Evolutionary conservation across 2,113 vertebrate species (phyloP).

Genomic region (Motacilla alba): DNA sequence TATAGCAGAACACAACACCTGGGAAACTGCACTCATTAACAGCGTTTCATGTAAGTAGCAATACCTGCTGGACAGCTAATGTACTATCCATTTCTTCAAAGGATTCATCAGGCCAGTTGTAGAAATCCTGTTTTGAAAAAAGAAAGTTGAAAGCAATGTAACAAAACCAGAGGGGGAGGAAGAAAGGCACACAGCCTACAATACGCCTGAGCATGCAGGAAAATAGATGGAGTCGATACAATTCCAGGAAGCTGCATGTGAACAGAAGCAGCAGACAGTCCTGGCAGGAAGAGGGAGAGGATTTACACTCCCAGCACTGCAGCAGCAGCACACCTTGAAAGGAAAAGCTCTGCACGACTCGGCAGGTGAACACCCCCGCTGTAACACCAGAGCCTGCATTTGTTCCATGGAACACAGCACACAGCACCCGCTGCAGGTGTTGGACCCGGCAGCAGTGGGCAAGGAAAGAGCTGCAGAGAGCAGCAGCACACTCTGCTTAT

Average conservation of each 20-base stretch:
- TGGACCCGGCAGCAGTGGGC: neutral
- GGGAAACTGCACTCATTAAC: neutral
- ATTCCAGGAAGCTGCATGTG: constrained; percentile 22
- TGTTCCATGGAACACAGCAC: neutral
- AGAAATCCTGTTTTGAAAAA: constrained; percentile 86
- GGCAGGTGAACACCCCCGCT: fast-evolving
- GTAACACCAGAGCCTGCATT: neutral
- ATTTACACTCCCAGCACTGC: neutral
- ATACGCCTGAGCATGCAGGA: neutral
- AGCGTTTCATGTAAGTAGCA: neutral
- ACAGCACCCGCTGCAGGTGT: neutral
- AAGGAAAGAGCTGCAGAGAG: neutral
- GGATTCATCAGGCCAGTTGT: constrained; percentile 99
- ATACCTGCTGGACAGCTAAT: constrained; percentile 95
- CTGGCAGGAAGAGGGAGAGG: neutral
- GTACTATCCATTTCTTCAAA: constrained; percentile 99
- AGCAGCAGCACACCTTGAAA: neutral
- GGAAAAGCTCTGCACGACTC: neutral
- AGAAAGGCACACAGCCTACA: neutral
- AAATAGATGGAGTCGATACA: neutral
- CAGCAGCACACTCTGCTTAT: neutral
- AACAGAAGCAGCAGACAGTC: neutral
- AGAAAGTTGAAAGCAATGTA: neutral
- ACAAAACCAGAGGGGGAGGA: neutral
- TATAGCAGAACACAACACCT: neutral